Evolutionary conservation across 2,888 invertebrate genomes (phyloP), one percentile per base, ranked within the genome.

Genomic region (Phasia obesa): DNA sequence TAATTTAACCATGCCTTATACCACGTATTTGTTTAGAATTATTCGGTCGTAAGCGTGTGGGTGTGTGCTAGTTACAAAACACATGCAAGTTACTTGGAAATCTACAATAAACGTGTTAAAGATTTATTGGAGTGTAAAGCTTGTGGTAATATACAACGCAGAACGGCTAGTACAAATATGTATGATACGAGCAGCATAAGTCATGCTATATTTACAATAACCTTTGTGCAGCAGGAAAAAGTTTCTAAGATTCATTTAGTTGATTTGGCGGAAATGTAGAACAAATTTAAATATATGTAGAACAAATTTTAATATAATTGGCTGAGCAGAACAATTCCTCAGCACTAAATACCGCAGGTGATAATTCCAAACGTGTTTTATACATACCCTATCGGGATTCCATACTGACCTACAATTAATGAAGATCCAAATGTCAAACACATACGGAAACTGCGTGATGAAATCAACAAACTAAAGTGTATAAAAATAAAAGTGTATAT

Each of bases 171-270:
- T 87, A 97, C 97, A 77, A 96, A 96, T 90, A 97, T 97, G 97
- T 97, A 97, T 92, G 97, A 97, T 92, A 96, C 96, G 86, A 97
- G 97, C 91, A 96, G 96, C 89, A 94, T 97, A 88, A 97, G 96
- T 92, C 97, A 97, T 93, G 97, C 97, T 85, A 97, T 97, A 89
- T 97, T 97, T 91, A 97, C 97, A 65, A 95, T 97, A 91, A 96
- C 96, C 38, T 97, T 97, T 92, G 96, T 96, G 83, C 97, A 97
- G 92, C 65, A 96, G 96, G 97, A 97, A 92, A 97, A 97, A 7
- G 96, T 96, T 77, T 97, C 97, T 67, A 97, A 97, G 92, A 96
- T 97, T 86, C 97, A 97, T 90, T 93, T 97, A 67, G 97, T 97
- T 53, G 97, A 97, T 92, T 93, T 97, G 88, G 97, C 97, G 73